Evolutionary conservation across 2,113 vertebrate genomes (phyloP).

Genomic region (Jacana jacana): DNA sequence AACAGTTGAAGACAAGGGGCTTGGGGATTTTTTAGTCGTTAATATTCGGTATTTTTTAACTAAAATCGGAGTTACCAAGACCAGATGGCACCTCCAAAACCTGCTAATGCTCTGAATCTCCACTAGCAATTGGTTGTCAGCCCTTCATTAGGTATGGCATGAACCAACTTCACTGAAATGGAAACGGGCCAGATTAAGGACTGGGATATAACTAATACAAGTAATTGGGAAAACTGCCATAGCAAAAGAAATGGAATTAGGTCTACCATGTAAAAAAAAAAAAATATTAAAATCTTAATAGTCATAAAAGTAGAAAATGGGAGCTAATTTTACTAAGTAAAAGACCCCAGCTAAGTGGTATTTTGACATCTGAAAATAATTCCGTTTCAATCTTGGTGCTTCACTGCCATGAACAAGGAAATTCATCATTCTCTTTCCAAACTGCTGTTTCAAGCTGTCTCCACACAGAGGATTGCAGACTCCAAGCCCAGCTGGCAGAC

Average conservation of each 20-base stretch:
- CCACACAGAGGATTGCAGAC: rapidly evolving
- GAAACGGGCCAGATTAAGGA: background rate
- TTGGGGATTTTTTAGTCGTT: background rate
- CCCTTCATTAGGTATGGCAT: background rate
- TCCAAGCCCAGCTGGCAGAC: background rate
- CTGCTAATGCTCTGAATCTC: background rate
- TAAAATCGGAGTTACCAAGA: background rate
- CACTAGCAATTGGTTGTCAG: background rate
- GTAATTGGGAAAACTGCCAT: background rate
- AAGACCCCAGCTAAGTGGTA: slow-evolving; percentile 13
- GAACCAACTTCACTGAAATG: background rate
- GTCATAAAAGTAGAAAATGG: background rate
- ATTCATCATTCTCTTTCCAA: background rate
- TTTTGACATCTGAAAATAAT: slow-evolving; percentile 55
- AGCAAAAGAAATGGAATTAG: background rate
- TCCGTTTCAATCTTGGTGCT: background rate
- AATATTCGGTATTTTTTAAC: background rate
- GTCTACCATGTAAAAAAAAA: background rate
- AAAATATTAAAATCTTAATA: background rate
- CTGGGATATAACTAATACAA: background rate
- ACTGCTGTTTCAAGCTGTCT: background rate
- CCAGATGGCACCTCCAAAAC: background rate
- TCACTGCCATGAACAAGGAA: background rate
- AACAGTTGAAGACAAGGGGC: background rate
- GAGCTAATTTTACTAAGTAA: slow-evolving; percentile 33